A percentile compares a stretch with the other conserved stretches of the same genome.
phyloP scores from a whole-genome alignment of 2,888 invertebrate species.

The Orthonevra nobilis region DNA sequence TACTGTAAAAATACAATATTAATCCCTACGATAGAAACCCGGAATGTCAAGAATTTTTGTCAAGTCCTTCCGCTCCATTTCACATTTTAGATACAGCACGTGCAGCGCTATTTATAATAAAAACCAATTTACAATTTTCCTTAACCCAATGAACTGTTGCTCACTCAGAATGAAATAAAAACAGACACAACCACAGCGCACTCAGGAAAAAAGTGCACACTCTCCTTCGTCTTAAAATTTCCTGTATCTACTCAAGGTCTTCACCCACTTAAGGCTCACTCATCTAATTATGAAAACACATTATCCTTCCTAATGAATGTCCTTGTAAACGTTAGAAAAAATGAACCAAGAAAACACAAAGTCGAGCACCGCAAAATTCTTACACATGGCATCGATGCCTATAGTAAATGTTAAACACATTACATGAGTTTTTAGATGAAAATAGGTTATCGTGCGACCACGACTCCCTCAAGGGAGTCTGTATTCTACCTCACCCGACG shows the following conservation, averaged over 20 bases:
- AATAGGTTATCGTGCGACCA: slow-evolving; percentile 54
- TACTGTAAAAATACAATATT: too few species aligned
- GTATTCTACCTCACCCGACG: too few species aligned
- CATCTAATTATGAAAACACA: slow-evolving; percentile 67
- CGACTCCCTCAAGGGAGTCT: slow-evolving; percentile 38
- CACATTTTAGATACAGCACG: not conserved
- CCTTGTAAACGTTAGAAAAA: slow-evolving; percentile 52
- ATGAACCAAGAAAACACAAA: slow-evolving; percentile 13
- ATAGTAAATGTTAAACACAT: slow-evolving; percentile 36
- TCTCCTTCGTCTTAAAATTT: slow-evolving; percentile 38
- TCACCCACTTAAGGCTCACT: slow-evolving; percentile 53
- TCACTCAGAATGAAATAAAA: not conserved
- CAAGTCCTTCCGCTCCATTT: not conserved
- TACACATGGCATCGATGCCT: slow-evolving; percentile 50
- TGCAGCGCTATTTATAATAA: slow-evolving; percentile 1
- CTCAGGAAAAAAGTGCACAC: slow-evolving; percentile 1
- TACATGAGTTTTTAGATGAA: slow-evolving; percentile 21
- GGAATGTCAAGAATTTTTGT: too few species aligned
- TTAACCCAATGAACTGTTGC: slow-evolving; percentile 59
- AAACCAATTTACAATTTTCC: slow-evolving; percentile 38
- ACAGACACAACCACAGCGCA: not conserved
- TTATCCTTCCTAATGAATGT: slow-evolving; percentile 63
- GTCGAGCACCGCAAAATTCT: slow-evolving; percentile 40
- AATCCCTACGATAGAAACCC: too few species aligned
- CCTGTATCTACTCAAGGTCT: slow-evolving; percentile 38